These are phyloP conservation scores for Cassiopea andromeda DNA, from an alignment of 30 jellyfish, hydroid and myxozoan species.

Conservation along the genomic window DNA sequence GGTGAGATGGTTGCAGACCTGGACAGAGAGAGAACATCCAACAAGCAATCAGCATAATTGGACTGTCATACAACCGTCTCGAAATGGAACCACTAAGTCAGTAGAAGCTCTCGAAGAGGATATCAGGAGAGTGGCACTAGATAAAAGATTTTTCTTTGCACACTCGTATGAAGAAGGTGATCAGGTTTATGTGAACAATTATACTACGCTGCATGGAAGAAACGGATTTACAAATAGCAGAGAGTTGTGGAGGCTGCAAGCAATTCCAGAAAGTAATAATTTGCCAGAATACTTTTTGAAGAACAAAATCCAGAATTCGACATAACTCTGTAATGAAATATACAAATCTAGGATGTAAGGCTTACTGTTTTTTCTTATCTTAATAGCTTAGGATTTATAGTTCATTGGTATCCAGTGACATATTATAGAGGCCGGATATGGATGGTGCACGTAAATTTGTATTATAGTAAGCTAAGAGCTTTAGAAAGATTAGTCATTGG, in stretches of 20 bases:
- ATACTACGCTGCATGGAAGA: conserved; percentile 62
- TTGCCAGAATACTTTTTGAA: conserved; percentile 21
- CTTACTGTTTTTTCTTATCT: too few species aligned
- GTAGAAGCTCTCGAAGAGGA: conserved; percentile 46
- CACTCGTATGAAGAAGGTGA: conserved; percentile 58
- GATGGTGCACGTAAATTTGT: too few species aligned
- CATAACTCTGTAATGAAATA: background rate
- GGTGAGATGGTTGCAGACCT: conserved; percentile 56
- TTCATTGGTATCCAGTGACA: too few species aligned
- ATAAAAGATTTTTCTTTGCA: conserved; percentile 43
- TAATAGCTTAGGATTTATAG: too few species aligned
- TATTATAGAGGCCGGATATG: too few species aligned
- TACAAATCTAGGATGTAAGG: background rate
- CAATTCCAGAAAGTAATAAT: conserved; percentile 53
- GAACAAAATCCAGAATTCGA: background rate
- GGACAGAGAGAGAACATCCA: conserved; percentile 48
- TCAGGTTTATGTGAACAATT: conserved; percentile 56
- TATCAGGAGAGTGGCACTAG: conserved; percentile 16
- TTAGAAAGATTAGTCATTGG: too few species aligned
- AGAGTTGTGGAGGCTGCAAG: conserved; percentile 67
- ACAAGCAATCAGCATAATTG: conserved; percentile 36
- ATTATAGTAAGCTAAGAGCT: too few species aligned
- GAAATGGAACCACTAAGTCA: background rate
- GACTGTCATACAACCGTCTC: conserved; percentile 2
- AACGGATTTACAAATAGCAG: conserved; percentile 25